Evolutionary conservation across 2,888 invertebrate genomes (phyloP).

Genomic region (Alviniconcha strummeri): DNA sequence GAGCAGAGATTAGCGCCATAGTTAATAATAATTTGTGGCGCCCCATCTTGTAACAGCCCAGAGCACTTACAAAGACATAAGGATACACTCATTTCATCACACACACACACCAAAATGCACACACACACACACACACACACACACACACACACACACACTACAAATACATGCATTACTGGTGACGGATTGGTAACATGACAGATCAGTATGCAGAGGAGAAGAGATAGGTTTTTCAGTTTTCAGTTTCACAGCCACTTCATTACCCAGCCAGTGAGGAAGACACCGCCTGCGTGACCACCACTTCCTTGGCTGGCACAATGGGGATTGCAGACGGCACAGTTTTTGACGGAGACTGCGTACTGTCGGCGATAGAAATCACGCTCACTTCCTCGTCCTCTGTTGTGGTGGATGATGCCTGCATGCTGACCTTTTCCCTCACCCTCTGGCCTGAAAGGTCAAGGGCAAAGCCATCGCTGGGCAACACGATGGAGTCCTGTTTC

Average conservation of each 20-base stretch:
- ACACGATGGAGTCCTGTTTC: conserved; percentile 18
- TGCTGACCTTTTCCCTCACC: conserved; percentile 73
- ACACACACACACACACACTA: background rate
- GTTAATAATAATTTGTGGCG: too few relatives aligned
- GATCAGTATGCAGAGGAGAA: background rate
- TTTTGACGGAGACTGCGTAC: conserved; percentile 40
- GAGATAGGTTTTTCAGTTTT: background rate
- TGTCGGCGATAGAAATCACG: conserved; percentile 43
- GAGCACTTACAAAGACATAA: too few relatives aligned
- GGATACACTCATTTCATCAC: too few relatives aligned
- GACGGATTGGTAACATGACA: too few relatives aligned
- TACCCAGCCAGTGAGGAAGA: conserved; percentile 29
- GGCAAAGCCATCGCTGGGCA: conserved; percentile 29
- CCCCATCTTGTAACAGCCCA: too few relatives aligned
- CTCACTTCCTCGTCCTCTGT: conserved; percentile 52
- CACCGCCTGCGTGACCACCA: conserved; percentile 30
- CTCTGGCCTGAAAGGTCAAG: conserved; percentile 42
- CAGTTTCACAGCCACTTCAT: too few relatives aligned
- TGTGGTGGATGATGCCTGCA: conserved; percentile 54
- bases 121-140: background rate
- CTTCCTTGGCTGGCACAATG: conserved; percentile 24
- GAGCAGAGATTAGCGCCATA: too few relatives aligned
- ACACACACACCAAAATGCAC: background rate
- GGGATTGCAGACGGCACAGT: conserved; percentile 23
- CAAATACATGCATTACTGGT: background rate